These are phyloP conservation scores for Aptenodytes patagonicus DNA, from an alignment of 2,113 vertebrate species.

Conservation along the genomic window DNA sequence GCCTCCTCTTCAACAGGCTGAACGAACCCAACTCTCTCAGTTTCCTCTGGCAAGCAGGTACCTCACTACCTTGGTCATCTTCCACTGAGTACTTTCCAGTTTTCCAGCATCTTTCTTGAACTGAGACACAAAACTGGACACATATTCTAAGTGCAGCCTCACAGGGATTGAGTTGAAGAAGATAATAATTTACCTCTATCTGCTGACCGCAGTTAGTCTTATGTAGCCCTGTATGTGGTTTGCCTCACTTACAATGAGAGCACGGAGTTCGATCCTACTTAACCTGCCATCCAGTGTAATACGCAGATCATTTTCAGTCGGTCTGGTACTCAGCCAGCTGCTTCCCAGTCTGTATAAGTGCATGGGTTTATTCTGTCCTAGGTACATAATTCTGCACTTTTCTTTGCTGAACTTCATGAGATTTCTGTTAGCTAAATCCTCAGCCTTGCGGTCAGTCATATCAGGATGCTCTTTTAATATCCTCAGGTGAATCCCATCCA, in stretches of 20 bases:
- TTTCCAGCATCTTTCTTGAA: neutral
- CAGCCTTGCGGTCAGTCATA: neutral
- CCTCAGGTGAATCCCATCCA: neutral
- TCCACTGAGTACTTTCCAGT: neutral
- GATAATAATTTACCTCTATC: neutral
- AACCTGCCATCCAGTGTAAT: neutral
- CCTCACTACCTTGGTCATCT: neutral
- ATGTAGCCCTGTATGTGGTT: neutral
- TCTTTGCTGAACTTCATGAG: neutral
- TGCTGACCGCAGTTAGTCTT: neutral
- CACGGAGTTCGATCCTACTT: neutral
- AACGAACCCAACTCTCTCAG: neutral
- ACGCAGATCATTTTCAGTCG: neutral
- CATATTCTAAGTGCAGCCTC: neutral
- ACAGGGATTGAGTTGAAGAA: neutral
- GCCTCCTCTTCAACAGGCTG: neutral
- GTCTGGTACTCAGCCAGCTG: neutral
- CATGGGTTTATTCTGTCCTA: neutral
- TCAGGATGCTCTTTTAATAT: neutral
- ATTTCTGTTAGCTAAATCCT: neutral
- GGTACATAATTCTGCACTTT: neutral
- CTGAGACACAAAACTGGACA: neutral
- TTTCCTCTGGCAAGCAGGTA: neutral
- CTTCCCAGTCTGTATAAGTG: neutral
- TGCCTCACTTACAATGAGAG: neutral